Percentiles rank a stretch among this genome's conserved stretches.
phyloP scores from a whole-genome alignment of 2,888 invertebrate genomes.

The Drosophila ustulata region DNA sequence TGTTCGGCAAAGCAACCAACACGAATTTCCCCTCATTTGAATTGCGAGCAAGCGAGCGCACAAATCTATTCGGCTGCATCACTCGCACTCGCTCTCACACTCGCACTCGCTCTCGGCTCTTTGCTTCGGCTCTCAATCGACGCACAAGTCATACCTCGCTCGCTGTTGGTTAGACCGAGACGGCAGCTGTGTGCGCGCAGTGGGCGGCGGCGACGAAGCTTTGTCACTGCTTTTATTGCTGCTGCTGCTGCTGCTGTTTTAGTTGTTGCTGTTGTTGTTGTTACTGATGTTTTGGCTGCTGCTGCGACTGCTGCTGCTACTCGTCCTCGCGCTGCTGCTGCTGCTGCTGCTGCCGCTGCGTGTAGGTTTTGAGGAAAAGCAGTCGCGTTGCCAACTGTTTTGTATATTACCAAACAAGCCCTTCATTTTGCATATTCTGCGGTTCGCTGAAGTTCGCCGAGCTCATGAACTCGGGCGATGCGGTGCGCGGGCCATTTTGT shows the following conservation, averaged over 20 bases:
- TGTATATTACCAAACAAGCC: conserved; percentile 89
- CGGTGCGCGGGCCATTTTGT: conserved; percentile 88
- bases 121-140: conserved; percentile 41
- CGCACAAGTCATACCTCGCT: conserved; percentile 14
- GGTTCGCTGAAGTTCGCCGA: conserved; percentile 88
- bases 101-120: not conserved
- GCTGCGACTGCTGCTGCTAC: conserved; percentile 36
- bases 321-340: conserved; percentile 49
- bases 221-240: conserved; percentile 42
- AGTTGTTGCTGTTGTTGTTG: conserved; percentile 22
- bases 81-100: conserved; percentile 35
- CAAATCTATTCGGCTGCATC: conserved; percentile 21
- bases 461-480: conserved; percentile 91
- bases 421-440: conserved; percentile 90
- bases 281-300: conserved; percentile 27
- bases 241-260: conserved; percentile 24
- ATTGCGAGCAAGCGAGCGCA: conserved; percentile 41
- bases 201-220: conserved; percentile 60
- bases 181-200: conserved; percentile 48
- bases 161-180: conserved; percentile 56
- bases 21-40: conserved; percentile 53
- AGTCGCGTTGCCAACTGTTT: conserved; percentile 84
- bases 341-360: conserved; percentile 73
- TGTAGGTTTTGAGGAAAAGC: conserved; percentile 81
- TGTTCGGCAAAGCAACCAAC: conserved; percentile 36